Percentiles rank a stretch among this genome's conserved stretches.
These are phyloP conservation scores for Bombus haemorrhoidalis DNA, from an alignment of 1,140 invertebrate genomes.

Conservation along the genomic window DNA sequence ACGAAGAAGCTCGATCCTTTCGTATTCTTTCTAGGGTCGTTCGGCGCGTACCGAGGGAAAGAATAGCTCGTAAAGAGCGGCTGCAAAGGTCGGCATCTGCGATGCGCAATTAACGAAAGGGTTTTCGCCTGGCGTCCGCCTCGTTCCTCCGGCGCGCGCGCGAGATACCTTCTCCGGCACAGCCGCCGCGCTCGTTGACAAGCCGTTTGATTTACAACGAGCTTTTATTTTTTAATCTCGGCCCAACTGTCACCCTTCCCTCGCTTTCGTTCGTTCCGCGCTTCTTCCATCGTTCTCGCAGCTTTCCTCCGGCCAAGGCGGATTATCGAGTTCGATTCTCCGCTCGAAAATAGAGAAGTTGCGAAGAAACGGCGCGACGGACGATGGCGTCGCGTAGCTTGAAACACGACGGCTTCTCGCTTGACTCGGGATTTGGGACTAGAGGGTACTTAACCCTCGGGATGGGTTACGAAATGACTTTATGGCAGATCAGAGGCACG, in stretches of 20 bases:
- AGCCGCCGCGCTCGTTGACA: conserved; percentile 71
- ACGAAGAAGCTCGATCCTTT: background rate
- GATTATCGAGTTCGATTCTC: background rate
- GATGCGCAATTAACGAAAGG: conserved; percentile 82
- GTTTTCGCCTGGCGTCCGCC: conserved; percentile 73
- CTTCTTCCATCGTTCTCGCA: background rate
- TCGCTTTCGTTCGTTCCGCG: conserved; percentile 44
- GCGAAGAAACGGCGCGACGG: background rate
- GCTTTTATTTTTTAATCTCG: conserved; percentile 76
- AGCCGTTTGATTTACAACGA: conserved; percentile 78
- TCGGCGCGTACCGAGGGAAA: conserved; percentile 24
- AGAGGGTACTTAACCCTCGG: conserved; percentile 78
- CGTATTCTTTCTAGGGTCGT: conserved; percentile 38
- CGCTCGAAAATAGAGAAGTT: background rate
- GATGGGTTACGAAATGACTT: conserved; percentile 82
- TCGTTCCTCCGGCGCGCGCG: background rate
- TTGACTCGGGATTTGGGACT: conserved; percentile 78
- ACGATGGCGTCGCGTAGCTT: conserved; percentile 55
- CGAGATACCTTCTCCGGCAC: conserved; percentile 45
- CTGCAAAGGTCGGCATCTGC: conserved; percentile 78
- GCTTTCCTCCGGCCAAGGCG: background rate
- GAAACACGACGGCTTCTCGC: conserved; percentile 53
- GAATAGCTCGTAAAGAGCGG: conserved; percentile 70
- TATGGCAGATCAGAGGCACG: conserved; percentile 82
- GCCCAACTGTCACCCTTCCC: conserved; percentile 72